Base-by-base conservation (phyloP, 2,113 vertebrate species). In the Pagrus major region DNA sequence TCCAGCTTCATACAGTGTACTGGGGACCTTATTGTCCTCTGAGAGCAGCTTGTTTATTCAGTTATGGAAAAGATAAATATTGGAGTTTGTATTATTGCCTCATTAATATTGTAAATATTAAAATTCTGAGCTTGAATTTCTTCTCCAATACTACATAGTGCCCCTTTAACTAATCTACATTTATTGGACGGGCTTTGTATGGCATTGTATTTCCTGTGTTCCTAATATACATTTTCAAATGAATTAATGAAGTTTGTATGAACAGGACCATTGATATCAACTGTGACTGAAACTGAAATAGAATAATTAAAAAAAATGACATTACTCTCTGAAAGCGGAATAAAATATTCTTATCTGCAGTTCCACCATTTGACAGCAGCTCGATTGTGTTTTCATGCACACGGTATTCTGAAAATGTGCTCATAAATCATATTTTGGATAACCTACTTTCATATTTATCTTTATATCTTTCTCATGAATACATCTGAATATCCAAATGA, bases 391-490 rank as follows among this genome's bases (percentile, higher is more conserved):
- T 72, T 39, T 29, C 5, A 41, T 21, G 29, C 31, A 18, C 11
- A 11, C 31, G 18, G 21, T 16, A 3, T 9, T 25, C 71, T 71
- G 18, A 66, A 55, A 69, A 64, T 55, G 6, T 10, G 20, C 35
- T 41, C 18, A 71, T 35, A 56, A 33, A 31, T 44, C 63, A 46
- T 1, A 68, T 51, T 86, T 56, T 51, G 39, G 33, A 76, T 56
- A 27, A 61, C 39, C 25, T 71, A 15, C 44, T 73, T n/a, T n/a
- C n/a, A 56, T 49, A 60, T 35, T 77, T 10, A 35, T 25, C 31
- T 54, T 51, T 35, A 44, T 65, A 66, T 70, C 58, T 80, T 55
- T 4, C 51, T 81, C 56, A 42, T 78, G 46, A 70, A 78, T 71
- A 44, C 49, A 52, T 73, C 52, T 71, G 63, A 77, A 72, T 39